These are phyloP conservation scores for Danionella dracula DNA, from an alignment of 2,797 vertebrate species.

Conservation along the genomic window DNA sequence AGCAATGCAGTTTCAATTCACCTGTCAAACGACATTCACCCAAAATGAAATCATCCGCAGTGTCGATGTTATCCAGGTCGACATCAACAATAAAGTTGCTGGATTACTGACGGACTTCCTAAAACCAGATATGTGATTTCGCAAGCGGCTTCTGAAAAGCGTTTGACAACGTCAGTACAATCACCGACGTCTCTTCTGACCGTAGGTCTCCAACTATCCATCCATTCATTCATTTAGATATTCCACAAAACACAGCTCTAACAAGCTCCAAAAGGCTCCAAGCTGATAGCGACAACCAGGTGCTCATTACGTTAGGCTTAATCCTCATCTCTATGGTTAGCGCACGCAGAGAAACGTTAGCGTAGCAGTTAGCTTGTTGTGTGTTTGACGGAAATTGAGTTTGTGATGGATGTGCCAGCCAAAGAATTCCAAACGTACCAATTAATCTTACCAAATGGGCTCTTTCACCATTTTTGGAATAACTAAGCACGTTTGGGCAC, in stretches of 20 bases:
- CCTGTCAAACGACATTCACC: conserved; percentile 18
- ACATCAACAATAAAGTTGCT: not conserved
- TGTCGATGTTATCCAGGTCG: not conserved
- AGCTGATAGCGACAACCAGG: conserved; percentile 16
- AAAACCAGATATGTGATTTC: conserved; percentile 22
- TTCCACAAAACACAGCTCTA: not conserved
- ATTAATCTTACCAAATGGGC: no score
- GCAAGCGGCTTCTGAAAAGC: not conserved
- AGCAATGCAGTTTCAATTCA: not conserved
- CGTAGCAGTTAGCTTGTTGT: conserved; percentile 17
- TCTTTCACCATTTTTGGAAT: not conserved
- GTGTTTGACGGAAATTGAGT: not conserved
- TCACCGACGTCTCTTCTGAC: not conserved
- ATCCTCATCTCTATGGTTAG: not conserved
- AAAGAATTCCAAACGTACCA: not conserved
- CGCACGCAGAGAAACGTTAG: not conserved
- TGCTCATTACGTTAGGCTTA: not conserved
- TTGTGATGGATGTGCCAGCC: not conserved
- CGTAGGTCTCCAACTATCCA: conserved; percentile 2
- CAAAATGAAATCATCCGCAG: conserved; percentile 10
- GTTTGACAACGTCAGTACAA: not conserved
- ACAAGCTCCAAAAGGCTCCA: not conserved
- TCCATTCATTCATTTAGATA: not conserved
- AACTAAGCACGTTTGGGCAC: not conserved
- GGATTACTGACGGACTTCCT: not conserved